Evolutionary conservation across 2,797 vertebrate genomes (phyloP).

Genomic region (Thamnophis elegans): DNA sequence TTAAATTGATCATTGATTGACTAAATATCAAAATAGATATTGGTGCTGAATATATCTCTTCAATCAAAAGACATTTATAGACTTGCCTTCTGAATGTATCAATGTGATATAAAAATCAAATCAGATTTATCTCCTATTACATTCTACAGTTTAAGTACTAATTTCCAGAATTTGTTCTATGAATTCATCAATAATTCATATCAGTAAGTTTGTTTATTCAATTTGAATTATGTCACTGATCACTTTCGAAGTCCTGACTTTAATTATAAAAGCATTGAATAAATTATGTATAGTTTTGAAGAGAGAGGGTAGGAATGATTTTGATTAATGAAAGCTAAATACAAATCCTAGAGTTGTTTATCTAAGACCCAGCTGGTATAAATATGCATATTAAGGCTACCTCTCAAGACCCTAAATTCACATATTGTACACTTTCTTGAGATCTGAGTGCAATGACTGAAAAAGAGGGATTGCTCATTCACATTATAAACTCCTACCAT

Average conservation of each 20-base stretch:
- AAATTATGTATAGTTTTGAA: background rate
- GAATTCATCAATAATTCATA: background rate
- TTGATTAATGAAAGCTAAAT: background rate
- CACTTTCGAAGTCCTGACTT: background rate
- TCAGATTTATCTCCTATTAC: too few relatives aligned
- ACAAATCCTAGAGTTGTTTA: background rate
- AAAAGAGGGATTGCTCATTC: too few relatives aligned
- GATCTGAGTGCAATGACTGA: too few relatives aligned
- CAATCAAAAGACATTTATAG: background rate
- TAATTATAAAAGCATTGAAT: background rate
- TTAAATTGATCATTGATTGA: background rate
- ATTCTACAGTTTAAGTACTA: background rate
- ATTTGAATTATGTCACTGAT: background rate
- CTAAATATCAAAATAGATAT: slow-evolving; percentile 18
- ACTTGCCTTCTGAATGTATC: background rate
- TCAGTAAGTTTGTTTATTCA: too few relatives aligned
- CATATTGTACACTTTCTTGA: too few relatives aligned
- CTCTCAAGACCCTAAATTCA: too few relatives aligned
- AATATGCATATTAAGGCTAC: background rate
- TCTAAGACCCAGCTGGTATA: background rate
- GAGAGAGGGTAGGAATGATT: background rate
- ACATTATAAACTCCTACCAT: too few relatives aligned
- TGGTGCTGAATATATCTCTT: background rate
- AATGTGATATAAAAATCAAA: background rate
- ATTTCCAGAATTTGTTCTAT: background rate